These are phyloP conservation scores for Idaea straminata DNA, from an alignment of 2,888 invertebrate species.

Conservation along the genomic window DNA sequence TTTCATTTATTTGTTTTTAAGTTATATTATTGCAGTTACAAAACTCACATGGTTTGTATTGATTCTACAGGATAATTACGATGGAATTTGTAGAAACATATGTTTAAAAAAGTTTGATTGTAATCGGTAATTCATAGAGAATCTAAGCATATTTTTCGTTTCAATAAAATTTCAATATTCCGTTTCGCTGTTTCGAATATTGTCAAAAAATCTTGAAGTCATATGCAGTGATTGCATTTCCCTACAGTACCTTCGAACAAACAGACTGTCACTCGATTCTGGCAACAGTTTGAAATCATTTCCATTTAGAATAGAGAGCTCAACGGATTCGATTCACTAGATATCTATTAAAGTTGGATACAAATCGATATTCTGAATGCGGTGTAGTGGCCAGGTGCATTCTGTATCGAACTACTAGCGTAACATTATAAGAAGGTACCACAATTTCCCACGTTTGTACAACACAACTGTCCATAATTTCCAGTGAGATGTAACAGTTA, in stretches of 20 bases:
- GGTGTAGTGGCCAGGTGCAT: slow-evolving; percentile 39
- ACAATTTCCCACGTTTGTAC: slow-evolving; percentile 44
- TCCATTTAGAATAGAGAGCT: slow-evolving; percentile 19
- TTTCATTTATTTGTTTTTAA: slow-evolving; percentile 25
- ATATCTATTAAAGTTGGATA: slow-evolving; percentile 39
- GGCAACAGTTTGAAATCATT: slow-evolving; percentile 14
- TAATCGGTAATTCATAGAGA: not conserved
- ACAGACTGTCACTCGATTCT: slow-evolving; percentile 14
- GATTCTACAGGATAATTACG: not conserved
- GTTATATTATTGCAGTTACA: not conserved
- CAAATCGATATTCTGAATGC: slow-evolving; percentile 37
- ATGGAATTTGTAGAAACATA: too few species aligned
- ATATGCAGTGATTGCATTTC: slow-evolving; percentile 5
- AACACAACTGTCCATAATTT: slow-evolving; percentile 14
- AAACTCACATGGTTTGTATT: not conserved
- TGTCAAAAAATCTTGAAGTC: not conserved
- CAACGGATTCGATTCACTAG: slow-evolving; percentile 30
- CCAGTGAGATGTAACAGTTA: not conserved
- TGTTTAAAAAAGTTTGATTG: too few species aligned
- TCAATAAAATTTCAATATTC: not conserved
- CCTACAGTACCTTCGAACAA: slow-evolving; percentile 4
- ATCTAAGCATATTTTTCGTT: not conserved
- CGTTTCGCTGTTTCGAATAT: not conserved
- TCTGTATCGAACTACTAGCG: slow-evolving; percentile 21
- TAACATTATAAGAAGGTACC: slow-evolving; percentile 3